These are phyloP conservation scores for Mastomys natalensis DNA, from an alignment of 2,113 vertebrate genomes.

Conservation along the genomic window DNA sequence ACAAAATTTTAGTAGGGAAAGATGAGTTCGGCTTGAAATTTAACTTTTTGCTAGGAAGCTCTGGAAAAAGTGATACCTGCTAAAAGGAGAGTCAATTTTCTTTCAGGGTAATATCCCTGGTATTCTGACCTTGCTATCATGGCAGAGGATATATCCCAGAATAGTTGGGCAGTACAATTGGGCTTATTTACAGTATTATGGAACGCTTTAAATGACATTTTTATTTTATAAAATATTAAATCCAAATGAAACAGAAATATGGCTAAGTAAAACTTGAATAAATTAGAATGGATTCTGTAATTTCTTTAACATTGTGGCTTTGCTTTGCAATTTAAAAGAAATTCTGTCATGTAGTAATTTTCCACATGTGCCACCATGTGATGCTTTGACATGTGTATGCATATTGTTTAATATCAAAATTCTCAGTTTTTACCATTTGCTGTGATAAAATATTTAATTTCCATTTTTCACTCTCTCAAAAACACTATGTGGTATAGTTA, in stretches of 20 bases:
- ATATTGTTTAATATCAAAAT: neutral
- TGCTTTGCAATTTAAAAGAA: neutral
- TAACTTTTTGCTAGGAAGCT: neutral
- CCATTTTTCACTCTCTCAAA: neutral
- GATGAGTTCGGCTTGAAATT: rapidly evolving
- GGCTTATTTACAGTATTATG: neutral
- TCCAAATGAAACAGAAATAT: neutral
- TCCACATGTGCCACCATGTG: too few species aligned
- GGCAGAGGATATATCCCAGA: neutral
- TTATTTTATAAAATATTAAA: neutral
- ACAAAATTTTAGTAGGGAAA: neutral
- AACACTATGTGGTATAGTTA: neutral
- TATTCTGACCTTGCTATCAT: too few species aligned
- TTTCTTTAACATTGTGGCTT: too few species aligned
- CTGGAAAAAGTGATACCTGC: neutral
- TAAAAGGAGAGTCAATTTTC: neutral
- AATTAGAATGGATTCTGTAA: neutral
- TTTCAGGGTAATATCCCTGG: too few species aligned
- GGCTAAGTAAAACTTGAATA: neutral
- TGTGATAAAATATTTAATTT: neutral
- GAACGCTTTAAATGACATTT: neutral
- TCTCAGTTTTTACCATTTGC: neutral
- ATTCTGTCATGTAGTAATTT: neutral
- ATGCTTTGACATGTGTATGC: too few species aligned
- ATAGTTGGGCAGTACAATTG: neutral